Conservation (phyloP, 2,113 vertebrate genomes). For the Origma solitaria region DNA sequence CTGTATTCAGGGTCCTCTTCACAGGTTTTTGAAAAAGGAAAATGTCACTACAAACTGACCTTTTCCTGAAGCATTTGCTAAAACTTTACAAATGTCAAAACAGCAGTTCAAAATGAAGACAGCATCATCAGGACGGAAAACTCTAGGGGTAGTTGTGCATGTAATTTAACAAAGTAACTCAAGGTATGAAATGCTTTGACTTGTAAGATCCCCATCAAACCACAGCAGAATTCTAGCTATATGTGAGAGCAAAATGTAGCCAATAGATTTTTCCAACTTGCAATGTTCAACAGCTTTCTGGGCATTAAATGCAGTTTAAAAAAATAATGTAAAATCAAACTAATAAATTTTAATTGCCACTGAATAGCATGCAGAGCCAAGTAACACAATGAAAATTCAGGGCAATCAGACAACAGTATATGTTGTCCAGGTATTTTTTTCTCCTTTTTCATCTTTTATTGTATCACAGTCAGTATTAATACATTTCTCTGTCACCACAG, state of each 20-base stretch:
- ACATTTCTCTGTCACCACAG: constrained; percentile 7
- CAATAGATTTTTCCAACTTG: not conserved
- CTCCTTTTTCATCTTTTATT: not conserved
- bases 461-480: not conserved
- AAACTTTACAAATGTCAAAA: constrained; percentile 67
- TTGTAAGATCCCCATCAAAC: not conserved
- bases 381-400: not conserved
- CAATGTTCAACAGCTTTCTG: not conserved
- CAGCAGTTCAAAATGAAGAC: constrained; percentile 39
- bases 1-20: constrained; percentile 36
- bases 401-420: not conserved
- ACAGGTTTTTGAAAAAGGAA: constrained; percentile 43
- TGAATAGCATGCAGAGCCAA: not conserved
- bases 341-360: not conserved
- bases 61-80: constrained; percentile 63
- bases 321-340: not conserved
- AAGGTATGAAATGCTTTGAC: not conserved
- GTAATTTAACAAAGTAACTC: not conserved
- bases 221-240: not conserved
- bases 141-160: not conserved
- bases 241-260: not conserved
- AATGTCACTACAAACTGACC: constrained; percentile 62
- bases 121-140: constrained; percentile 30
- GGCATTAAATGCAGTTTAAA: not conserved
- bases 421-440: not conserved